Base-by-base conservation (phyloP, 2,888 invertebrate species). In the Synergus umbraculus region DNA sequence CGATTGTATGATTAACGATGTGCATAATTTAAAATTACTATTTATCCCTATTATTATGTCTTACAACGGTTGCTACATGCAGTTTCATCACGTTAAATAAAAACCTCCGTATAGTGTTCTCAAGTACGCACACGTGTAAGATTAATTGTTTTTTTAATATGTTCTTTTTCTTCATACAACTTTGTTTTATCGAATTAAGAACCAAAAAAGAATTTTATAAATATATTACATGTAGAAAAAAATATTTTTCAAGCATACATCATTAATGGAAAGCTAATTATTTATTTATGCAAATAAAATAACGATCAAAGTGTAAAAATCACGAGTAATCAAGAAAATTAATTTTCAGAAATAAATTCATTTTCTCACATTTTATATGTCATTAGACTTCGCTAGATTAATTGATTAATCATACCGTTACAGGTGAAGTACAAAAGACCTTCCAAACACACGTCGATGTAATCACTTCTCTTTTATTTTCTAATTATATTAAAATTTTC, bases 1-100 rank as follows among this genome's bases (percentile, higher is more conserved):
- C 41, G 37, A 41, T 41, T 65, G n/a, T 37, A 67, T 44, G 15
- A 73, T 73, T 49, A 54, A 49, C 8, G 49, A 41, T 13, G 54
- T 10, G 73, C 73, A 73, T 73, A 73, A 73, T 73, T 73, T 73
- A 73, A 54, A 73, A 49, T 73, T 37, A n/a, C 29, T 73, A 54
- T 22, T 67, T 41, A 54, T 73, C 10, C 37, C 29, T 54, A 73
- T 69, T 69, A 69, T 73, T 54, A 22, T 73, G 73, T 54, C 8
- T 54, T 29, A 37, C 4, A 37, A 54, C 54, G 29, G n/a, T 73
- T 73, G 37, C 54, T 49, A 37, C 54, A 54, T 12, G 2, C 73
- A 37, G n/a, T 54, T 73, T 54, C 54, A 54, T 54, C 37, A 73
- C 49, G 4, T 69, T 49, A 60, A 18, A 60, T 18, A 18, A 18